These are phyloP conservation scores for Catostylus mosaicus DNA, from an alignment of 30 jellyfish, hydroid and myxozoan species.

Conservation along the genomic window DNA sequence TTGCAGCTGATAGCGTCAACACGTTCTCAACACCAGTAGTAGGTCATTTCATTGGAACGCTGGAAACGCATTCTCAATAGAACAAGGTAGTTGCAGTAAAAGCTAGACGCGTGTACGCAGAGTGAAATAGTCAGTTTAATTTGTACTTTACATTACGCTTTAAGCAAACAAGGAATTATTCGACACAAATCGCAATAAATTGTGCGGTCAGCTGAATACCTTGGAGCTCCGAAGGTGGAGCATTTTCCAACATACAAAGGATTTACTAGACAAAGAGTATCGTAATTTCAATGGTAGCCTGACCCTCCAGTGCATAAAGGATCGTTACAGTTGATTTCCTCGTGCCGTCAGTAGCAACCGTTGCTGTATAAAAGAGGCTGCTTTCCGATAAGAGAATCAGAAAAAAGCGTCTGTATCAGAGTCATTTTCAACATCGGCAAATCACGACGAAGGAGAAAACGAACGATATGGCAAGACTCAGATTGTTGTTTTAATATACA, in stretches of 20 bases:
- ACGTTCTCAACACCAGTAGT: constrained; percentile 65
- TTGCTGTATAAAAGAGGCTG: constrained; percentile 2
- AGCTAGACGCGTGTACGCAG: constrained; percentile 1
- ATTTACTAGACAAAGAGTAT: constrained; percentile 26
- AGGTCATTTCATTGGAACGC: constrained; percentile 23
- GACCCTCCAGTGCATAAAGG: constrained; percentile 8
- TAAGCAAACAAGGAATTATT: neutral
- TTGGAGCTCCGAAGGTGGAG: constrained; percentile 41
- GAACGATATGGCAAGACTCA: too few species aligned
- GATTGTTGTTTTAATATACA: too few species aligned
- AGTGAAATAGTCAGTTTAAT: neutral
- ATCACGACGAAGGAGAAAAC: too few species aligned
- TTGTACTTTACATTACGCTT: neutral
- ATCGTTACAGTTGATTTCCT: constrained; percentile 4
- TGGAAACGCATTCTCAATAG: constrained; percentile 6
- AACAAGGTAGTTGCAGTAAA: neutral
- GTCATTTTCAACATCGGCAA: neutral
- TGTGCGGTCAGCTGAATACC: constrained; percentile 26
- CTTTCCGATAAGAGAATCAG: neutral
- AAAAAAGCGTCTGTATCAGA: neutral
- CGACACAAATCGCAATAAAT: constrained; percentile 3
- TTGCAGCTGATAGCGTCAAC: constrained; percentile 70
- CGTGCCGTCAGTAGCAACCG: neutral
- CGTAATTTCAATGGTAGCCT: constrained; percentile 10
- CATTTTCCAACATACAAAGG: constrained; percentile 32